Evolutionary conservation across 2,888 invertebrate species (phyloP), one percentile per base, ranked within the genome.

Genomic region (Thumatha senex): DNA sequence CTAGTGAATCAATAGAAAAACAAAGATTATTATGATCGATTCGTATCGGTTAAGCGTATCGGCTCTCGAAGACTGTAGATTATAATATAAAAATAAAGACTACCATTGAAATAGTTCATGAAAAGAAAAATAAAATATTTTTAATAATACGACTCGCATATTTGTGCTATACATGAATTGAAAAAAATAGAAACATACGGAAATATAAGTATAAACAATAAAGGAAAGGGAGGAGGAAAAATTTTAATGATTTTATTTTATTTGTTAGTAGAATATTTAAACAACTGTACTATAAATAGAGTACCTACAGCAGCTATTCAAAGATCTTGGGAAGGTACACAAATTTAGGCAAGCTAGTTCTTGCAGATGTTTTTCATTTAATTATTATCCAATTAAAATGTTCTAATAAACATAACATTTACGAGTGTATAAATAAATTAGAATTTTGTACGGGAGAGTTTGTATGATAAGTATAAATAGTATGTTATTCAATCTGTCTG

Each of bases 401-500:
- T 24, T 24, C 18, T 24, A 2, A 24, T 24, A 24, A 24, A 24
- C 18, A 24, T 4, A 24, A 24, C 18, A 4, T 24, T 24, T 45
- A 46, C 43, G 4, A n/a, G 14, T 39, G 10, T 42, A 7, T 11
- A 15, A 46, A 44, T 48, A 12, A 11, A 13, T 29, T 44, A 40
- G 13, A 18, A 41, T 40, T 36, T 43, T 43, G 44, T 18, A 35
- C 1, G 35, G 24, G 50, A 31, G 14, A 48, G 35, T 31, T 40
- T 24, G 15, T 40, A 41, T 48, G 40, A 41, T 48, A 46, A 46
- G 50, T 48, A 29, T 63, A 51, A 54, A 54, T 49, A 51, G 55
- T 59, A 67, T 48, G 49, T 57, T 72, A 79, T 75, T 67, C 72
- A 78, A 76, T 70, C 61, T 54, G 56, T 59, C 53, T 54, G 63